Base-by-base conservation (phyloP, 2,888 invertebrate genomes). In the Plebejus anna region DNA sequence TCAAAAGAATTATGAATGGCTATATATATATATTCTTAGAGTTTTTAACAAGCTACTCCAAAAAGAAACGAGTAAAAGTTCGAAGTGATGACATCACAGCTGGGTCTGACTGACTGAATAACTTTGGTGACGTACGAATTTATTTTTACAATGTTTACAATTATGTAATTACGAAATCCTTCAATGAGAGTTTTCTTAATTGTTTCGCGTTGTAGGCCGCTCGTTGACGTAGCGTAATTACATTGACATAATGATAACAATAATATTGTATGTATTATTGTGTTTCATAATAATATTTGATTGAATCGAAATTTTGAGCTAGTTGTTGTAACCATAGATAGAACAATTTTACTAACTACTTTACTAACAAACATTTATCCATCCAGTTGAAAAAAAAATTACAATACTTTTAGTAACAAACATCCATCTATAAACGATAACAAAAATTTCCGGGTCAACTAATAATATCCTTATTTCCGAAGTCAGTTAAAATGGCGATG, bases 121-220 rank as follows among this genome's bases (percentile, higher is more conserved):
- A 57, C 5, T 61, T 61, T 22, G 9, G 28, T 61, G 28, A 28
- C 61, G 22, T 61, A 61, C 11, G 61, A 11, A 28, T 61, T 61
- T 61, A 11, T 61, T 61, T 22, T 28, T 61, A 28, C 11, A 61
- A 61, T 61, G 28, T 22, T 28, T 61, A 61, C 11, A 61, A 61
- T 61, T 22, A 22, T 59, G 47, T 59, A 61, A 28, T 61, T 61
- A 61, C 59, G 59, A 59, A 59, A 59, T 7, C 59, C n/a, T 59
- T 9, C 59, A 59, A 22, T 59, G 59, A 59, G 22, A 59, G 59
- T 59, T 22, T 59, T 59, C 59, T n/a, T 22, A 57, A n/a, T 57
- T 22, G 22, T 59, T 59, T 22, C 6, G 22, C 59, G 59, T 55
- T 11, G 16, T 51, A 16, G 1, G n/a, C 22, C n/a, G 57, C n/a